Conservation (phyloP, 1,140 invertebrate species). For the Pissodes strobi region DNA sequence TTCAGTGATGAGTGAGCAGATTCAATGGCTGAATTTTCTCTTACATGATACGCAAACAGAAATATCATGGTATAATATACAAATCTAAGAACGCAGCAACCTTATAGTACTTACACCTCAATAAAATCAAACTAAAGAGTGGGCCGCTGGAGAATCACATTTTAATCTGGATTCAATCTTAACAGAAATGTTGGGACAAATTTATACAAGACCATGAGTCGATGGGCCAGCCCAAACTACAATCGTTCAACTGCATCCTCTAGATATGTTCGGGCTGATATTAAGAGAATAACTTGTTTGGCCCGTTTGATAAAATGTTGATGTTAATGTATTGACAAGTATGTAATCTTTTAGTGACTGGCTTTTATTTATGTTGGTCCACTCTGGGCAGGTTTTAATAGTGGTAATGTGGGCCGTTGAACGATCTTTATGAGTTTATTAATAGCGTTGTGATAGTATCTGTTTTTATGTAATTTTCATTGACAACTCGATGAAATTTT, state of each 20-base stretch:
- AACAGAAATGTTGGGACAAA: constrained; percentile 51
- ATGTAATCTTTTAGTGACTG: constrained; percentile 54
- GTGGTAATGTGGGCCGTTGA: constrained; percentile 46
- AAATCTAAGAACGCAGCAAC: constrained; percentile 16
- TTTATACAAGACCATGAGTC: constrained; percentile 53
- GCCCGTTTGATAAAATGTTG: constrained; percentile 46
- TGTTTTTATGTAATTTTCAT: constrained; percentile 12
- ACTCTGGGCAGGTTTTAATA: constrained; percentile 44
- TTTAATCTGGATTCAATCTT: constrained; percentile 52
- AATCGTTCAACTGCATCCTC: constrained; percentile 29
- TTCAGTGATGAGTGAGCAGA: too few species aligned
- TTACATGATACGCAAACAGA: too few species aligned
- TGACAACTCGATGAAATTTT: too few species aligned
- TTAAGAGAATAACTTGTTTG: constrained; percentile 20
- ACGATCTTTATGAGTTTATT: constrained; percentile 50
- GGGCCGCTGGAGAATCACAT: constrained; percentile 49
- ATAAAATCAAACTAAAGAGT: constrained; percentile 50
- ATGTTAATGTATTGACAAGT: constrained; percentile 54
- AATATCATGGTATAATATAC: too few species aligned
- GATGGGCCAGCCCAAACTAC: constrained; percentile 47
- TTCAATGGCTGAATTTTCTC: too few species aligned
- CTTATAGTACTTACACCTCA: constrained; percentile 30
- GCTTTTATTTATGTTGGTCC: constrained; percentile 51
- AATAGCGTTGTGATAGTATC: constrained; percentile 33
- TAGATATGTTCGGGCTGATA: not conserved